Evolutionary conservation across 2,113 vertebrate species (phyloP).

Genomic region (Sylvia atricapilla): DNA sequence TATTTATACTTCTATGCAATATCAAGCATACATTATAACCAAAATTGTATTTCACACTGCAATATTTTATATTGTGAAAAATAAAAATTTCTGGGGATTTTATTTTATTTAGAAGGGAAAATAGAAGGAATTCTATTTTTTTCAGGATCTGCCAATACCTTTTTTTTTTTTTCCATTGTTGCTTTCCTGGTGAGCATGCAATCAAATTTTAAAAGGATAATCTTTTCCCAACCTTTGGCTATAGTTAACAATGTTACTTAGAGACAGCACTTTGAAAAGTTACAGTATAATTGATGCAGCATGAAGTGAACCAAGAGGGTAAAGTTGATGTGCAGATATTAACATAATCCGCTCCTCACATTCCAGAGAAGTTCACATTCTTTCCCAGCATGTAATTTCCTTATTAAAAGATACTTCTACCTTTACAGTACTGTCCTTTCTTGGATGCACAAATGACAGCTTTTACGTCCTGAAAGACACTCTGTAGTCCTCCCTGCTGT

Average conservation of each 20-base stretch:
- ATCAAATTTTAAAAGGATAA: neutral
- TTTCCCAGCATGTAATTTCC: neutral
- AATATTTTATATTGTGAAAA: neutral
- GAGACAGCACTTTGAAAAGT: neutral
- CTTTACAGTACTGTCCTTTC: neutral
- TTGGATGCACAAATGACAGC: neutral
- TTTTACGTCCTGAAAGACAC: neutral
- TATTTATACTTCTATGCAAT: neutral
- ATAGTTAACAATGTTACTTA: neutral
- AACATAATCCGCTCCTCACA: neutral
- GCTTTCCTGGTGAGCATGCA: neutral
- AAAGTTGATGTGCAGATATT: neutral
- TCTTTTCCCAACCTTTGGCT: neutral
- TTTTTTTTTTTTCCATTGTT: neutral
- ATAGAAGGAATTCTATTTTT: neutral
- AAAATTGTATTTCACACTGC: neutral
- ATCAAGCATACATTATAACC: neutral
- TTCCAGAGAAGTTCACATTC: neutral
- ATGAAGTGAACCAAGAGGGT: neutral
- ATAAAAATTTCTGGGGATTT: neutral
- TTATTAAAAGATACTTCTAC: neutral
- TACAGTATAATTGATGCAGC: neutral
- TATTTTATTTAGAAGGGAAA: neutral
- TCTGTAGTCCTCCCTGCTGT: neutral
- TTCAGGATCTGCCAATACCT: neutral